Evolutionary conservation across 2,113 vertebrate species (phyloP), one percentile per base, ranked within the genome.

Genomic region (Mus musculus): DNA sequence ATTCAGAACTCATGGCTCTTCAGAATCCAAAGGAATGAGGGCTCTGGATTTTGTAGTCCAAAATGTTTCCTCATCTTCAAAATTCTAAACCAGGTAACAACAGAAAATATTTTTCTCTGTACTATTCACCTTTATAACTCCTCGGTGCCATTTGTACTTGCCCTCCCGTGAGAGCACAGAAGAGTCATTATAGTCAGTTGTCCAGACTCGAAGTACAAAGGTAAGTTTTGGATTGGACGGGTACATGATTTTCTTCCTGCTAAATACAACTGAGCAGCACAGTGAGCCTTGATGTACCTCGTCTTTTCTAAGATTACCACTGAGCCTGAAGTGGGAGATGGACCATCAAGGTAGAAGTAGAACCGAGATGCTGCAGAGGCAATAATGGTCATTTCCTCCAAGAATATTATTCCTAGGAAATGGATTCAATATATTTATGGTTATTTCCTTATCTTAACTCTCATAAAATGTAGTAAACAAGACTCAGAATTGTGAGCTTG

Each of bases 121-220:
- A 2, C 19, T 63, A 0, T 10, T 1, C 1, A 36, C 13, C 16
- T 30, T n/a, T 49, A 77, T 20, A 77, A 8, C 7, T 67, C 3
- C 36, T 30, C 5, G 3, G 11, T 19, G 36, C 0, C 10, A 46
- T 1, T 9, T 77, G 20, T 5, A 30, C 5, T 7, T 89, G 6
- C 9, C 1, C 30, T 8, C 76, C 9, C n/a, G 16, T n/a, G 67
- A 85, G n/a, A 36, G 1, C 6, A 11, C 12, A 80, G 39, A 33
- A 84, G 14, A 20, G 4, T 77, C 54, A 67, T 11, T 22, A 33
- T 26, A 13, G 5, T 9, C 2, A 61, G n/a, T 52, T 33, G 14
- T 56, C 14, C 56, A 16, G 22, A 30, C 49, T 12, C 4, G 26
- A 10, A 8, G 28, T 24, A 67, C 10, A 86, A 39, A 56, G 30